A percentile compares a stretch with the other conserved stretches of the same genome.
These are phyloP conservation scores for Crematogaster levior DNA, from an alignment of 2,888 invertebrate species.

Conservation along the genomic window DNA sequence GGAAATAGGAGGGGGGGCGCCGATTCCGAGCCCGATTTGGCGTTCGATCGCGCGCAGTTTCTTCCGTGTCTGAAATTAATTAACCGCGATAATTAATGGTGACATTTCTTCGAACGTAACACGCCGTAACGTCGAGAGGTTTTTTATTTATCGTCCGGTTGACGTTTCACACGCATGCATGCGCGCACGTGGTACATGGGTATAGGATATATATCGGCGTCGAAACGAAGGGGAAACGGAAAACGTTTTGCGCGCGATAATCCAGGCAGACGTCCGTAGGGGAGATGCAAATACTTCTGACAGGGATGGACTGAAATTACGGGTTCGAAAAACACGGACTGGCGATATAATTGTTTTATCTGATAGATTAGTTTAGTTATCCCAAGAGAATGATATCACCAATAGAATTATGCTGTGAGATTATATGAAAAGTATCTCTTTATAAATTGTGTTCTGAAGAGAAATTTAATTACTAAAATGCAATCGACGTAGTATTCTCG, in stretches of 20 bases:
- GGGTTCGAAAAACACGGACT: not conserved
- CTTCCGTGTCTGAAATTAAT: conserved; percentile 44
- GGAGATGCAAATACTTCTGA: conserved; percentile 30
- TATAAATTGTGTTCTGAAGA: not conserved
- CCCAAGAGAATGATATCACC: not conserved
- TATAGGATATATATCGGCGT: not conserved
- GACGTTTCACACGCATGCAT: conserved; percentile 37
- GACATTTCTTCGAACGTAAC: conserved; percentile 42
- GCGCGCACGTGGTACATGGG: too few species aligned
- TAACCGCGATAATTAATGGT: conserved; percentile 42
- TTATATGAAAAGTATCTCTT: not conserved
- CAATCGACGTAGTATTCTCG: not conserved
- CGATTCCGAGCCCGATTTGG: conserved; percentile 18
- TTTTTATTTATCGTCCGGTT: conserved; percentile 36
- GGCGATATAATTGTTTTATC: not conserved
- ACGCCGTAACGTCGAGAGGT: not conserved
- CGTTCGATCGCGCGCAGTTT: conserved; percentile 30
- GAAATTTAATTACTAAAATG: not conserved
- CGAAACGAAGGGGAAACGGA: conserved; percentile 24
- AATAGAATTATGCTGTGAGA: not conserved
- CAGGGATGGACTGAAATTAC: conserved; percentile 29
- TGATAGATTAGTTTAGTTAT: not conserved
- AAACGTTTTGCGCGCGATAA: conserved; percentile 35
- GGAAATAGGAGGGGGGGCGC: not conserved
- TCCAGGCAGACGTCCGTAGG: conserved; percentile 21